A percentile compares a stretch with the other conserved stretches of the same genome.
These are phyloP conservation scores for Tetranychus piercei DNA, from an alignment of 2,888 invertebrate species.

Conservation along the genomic window DNA sequence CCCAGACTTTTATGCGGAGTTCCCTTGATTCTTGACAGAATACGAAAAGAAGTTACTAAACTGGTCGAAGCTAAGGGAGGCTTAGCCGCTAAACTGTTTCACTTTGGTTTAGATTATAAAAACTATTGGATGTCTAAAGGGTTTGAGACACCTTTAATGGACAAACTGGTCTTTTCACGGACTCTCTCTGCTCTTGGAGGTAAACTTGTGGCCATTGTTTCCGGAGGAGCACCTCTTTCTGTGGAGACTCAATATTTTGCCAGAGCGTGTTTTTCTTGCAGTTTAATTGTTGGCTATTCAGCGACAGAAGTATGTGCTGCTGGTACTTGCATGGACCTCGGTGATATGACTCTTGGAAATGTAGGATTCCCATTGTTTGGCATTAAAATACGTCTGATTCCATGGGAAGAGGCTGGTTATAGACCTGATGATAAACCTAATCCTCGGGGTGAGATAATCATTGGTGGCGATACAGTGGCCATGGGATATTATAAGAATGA, in stretches of 20 bases:
- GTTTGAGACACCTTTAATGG: conserved; percentile 36
- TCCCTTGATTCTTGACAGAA: conserved; percentile 44
- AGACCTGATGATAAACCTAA: conserved; percentile 62
- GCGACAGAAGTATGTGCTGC: conserved; percentile 39
- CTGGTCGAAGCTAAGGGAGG: conserved; percentile 58
- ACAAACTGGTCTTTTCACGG: conserved; percentile 43
- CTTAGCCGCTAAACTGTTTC: conserved; percentile 58
- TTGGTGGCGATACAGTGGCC: conserved; percentile 75
- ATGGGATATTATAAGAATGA: conserved; percentile 66
- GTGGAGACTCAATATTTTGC: conserved; percentile 88
- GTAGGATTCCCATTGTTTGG: conserved; percentile 72
- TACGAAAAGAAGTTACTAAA: conserved; percentile 76
- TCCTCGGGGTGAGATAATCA: conserved; percentile 64
- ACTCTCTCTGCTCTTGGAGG: conserved; percentile 67
- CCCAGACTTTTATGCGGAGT: conserved; percentile 91
- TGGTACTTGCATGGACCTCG: conserved; percentile 39
- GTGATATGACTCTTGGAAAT: conserved; percentile 55
- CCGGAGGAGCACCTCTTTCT: conserved; percentile 86
- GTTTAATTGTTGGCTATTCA: conserved; percentile 39
- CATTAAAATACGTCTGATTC: conserved; percentile 62
- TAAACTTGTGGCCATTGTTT: conserved; percentile 61
- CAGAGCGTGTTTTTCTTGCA: conserved; percentile 70
- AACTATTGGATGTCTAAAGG: conserved; percentile 53
- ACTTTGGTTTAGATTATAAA: conserved; percentile 87
- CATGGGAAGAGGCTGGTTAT: conserved; percentile 81